Evolutionary conservation across 2,888 invertebrate genomes (phyloP).

Genomic region (Neoascia interrupta): DNA sequence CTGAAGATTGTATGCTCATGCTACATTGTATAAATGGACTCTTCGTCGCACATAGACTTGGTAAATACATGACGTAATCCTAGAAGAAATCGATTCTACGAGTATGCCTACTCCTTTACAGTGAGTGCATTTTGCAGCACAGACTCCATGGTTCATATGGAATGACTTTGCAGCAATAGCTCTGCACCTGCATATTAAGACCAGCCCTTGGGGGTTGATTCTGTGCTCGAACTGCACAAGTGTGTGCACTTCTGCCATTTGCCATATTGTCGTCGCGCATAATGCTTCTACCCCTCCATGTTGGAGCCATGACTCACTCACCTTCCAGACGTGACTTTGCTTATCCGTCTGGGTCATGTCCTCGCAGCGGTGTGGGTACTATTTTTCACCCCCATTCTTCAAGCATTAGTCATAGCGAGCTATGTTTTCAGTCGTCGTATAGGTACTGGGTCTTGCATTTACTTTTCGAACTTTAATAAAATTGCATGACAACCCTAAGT

Average conservation of each 20-base stretch:
- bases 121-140: slow-evolving; percentile 13
- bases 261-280: slow-evolving; percentile 2
- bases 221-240: not conserved
- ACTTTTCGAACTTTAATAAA: slow-evolving; percentile 1
- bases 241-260: slow-evolving; percentile 16
- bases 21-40: not conserved
- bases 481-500: slow-evolving; percentile 12
- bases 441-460: not conserved
- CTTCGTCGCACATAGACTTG: not conserved
- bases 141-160: slow-evolving; percentile 18
- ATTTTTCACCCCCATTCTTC: not conserved
- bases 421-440: slow-evolving; percentile 4
- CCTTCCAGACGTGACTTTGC: slow-evolving; percentile 31
- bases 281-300: not conserved
- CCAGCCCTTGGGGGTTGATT: slow-evolving; percentile 19
- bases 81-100: slow-evolving; percentile 38
- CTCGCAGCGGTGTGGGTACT: not conserved
- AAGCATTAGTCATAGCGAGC: slow-evolving; percentile 15
- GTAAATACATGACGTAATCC: slow-evolving; percentile 49
- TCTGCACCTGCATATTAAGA: slow-evolving; percentile 8
- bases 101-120: slow-evolving; percentile 6
- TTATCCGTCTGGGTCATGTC: slow-evolving; percentile 45
- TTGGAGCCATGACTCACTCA: slow-evolving; percentile 31
- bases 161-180: slow-evolving; percentile 20
- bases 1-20: slow-evolving; percentile 23